Evolutionary conservation across 1,140 invertebrate genomes (phyloP), one percentile per base, ranked within the genome.

Genomic region (Pectinophora gossypiella): DNA sequence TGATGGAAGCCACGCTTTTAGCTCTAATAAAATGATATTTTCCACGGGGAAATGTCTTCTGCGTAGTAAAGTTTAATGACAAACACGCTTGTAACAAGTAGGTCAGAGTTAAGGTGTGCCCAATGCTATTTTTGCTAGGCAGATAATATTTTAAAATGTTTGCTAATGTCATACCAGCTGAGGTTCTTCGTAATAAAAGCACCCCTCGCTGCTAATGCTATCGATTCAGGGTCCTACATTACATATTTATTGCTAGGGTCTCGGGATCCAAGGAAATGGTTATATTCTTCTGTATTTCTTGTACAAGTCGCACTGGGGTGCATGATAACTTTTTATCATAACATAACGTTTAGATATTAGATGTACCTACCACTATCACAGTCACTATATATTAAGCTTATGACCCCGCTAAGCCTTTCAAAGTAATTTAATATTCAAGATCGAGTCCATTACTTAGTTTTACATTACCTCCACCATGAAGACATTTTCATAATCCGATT

Each of bases 231-330:
- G 65, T 62, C 59, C 55, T 69, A 68, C 71, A 78, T 83, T 83
- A 85, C 71, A 75, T 72, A 81, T 85, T 85, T 83, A 83, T 80
- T 75, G 65, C 60, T 54, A 61, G 70, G 68, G 67, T 75, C 61
- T 69, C 45, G 59, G 48, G 47, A 64, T 48, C 47, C 55, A 35
- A 62, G 65, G 75, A 51, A 76, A 81, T 77, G 67, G 59, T 68
- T 76, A 78, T 72, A 48, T 47, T 19, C 20, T 48, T 23, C 15
- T 13, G 35, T 43, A 27, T 59, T 54, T 57, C 40, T 27, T 7
- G 18, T 32, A 9, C 9, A 32, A 10, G 27, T 9, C 27, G 36
- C 10, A 5, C 12, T 5, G 12, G 23, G 23, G 23, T 27, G 23
- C 23, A 6, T 27, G n/a, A 32, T 9, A 32, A 32, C 27, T 32